Base-by-base conservation (phyloP, 1,140 invertebrate genomes). In the Anastatus disparis region DNA sequence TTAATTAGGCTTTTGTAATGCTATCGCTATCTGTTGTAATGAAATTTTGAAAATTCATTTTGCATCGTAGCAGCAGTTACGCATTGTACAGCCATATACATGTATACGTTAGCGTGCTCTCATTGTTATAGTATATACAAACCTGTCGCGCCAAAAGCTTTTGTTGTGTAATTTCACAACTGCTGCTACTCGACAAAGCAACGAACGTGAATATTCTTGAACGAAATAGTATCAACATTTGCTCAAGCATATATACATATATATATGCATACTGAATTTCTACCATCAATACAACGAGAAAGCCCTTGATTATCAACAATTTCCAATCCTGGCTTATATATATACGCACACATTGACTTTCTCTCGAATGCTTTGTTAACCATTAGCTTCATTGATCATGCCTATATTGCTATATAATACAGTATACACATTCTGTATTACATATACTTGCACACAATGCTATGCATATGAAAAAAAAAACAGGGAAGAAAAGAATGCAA, bases 281-380 rank as follows among this genome's bases (percentile, higher is more conserved):
- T 2, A 61, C 3, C 56, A 44, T 26, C 17, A 40, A 42, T 61
- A 17, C 9, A 8, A 3, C 27, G 26, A 3, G 42, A n/a, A 62
- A n/a, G n/a, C 27, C 35, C 27, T 22, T n/a, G 42, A 50, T 53
- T 38, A 64, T 52, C 46, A 53, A 64, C 62, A 12, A 64, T 38
- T 64, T 53, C 31, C 31, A 35, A 8, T 1, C n/a, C n/a, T n/a
- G n/a, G n/a, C n/a, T n/a, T n/a, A n/a, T n/a, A n/a, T n/a, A n/a
- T n/a, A n/a, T n/a, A n/a, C n/a, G n/a, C n/a, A n/a, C n/a, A 6
- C n/a, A n/a, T n/a, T n/a, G n/a, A n/a, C n/a, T n/a, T 3, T 44
- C 40, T 44, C 40, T 44, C 40, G 4, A 10, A 6, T 6, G 4
- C 31, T 8, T 20, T 46, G 44, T 46, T 2, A 46, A 46, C 8